A percentile compares a stretch with the other conserved stretches of the same genome.
Conservation (phyloP, 1,140 invertebrate species). For the Drosophila mauritiana region DNA sequence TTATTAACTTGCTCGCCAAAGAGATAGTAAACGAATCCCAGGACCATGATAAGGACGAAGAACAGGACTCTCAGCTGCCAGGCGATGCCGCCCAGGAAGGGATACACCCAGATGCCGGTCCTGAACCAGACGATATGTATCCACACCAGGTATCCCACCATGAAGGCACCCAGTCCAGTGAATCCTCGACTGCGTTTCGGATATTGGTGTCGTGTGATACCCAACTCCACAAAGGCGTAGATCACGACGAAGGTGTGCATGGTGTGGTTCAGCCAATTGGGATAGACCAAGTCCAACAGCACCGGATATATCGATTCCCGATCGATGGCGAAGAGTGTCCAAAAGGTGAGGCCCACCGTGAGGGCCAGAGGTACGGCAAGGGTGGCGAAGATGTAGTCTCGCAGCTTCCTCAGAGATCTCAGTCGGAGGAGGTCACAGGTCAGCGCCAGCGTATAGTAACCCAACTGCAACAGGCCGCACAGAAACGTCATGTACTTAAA, state of each 20-base stretch:
- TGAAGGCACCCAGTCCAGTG: constrained; percentile 86
- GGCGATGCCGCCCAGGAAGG: constrained; percentile 90
- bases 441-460: constrained; percentile 89
- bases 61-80: constrained; percentile 85
- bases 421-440: constrained; percentile 88
- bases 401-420: constrained; percentile 88
- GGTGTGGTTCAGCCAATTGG: constrained; percentile 93
- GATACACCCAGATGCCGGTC: constrained; percentile 93
- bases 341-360: constrained; percentile 95
- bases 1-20: constrained; percentile 40
- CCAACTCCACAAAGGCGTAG: constrained; percentile 88
- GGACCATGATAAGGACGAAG: constrained; percentile 8
- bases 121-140: constrained; percentile 89
- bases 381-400: constrained; percentile 89
- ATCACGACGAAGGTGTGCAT: constrained; percentile 91
- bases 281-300: constrained; percentile 90
- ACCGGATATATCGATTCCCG: constrained; percentile 91
- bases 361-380: constrained; percentile 90
- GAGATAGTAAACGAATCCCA: constrained; percentile 40
- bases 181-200: constrained; percentile 87
- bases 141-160: constrained; percentile 90
- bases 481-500: constrained; percentile 94
- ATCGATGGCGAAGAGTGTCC: constrained; percentile 92
- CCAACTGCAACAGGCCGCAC: constrained; percentile 90
- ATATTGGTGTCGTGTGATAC: constrained; percentile 88